Conservation (phyloP, 2,797 vertebrate species). For the Sarcophilus harrisii region DNA sequence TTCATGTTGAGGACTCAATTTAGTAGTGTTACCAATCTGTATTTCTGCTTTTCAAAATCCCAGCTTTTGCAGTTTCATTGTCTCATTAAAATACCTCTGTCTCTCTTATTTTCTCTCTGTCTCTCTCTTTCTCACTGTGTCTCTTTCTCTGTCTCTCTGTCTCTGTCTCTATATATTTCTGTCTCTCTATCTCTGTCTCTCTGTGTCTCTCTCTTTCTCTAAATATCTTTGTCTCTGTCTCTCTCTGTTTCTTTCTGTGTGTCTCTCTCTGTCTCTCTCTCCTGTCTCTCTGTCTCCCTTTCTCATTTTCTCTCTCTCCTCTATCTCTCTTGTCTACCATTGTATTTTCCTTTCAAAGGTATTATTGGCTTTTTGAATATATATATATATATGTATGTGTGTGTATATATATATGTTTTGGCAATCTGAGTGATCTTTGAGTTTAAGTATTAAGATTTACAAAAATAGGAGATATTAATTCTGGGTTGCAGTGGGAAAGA, state of each 20-base stretch:
- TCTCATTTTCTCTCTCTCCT: too few relatives aligned
- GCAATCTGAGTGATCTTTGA: background rate
- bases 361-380: constrained; percentile 25
- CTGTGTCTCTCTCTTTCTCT: too few relatives aligned
- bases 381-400: too few relatives aligned
- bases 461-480: background rate
- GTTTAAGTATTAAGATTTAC: constrained; percentile 38
- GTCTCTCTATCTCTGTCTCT: too few relatives aligned
- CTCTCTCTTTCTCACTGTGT: too few relatives aligned
- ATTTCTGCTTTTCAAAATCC: constrained; percentile 2
- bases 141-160: too few relatives aligned
- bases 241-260: too few relatives aligned
- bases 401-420: constrained; percentile 43
- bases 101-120: background rate
- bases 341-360: background rate
- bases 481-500: background rate
- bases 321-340: too few relatives aligned
- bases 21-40: background rate
- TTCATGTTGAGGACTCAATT: background rate
- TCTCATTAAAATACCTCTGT: background rate
- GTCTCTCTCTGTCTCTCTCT: background rate
- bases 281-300: too few relatives aligned
- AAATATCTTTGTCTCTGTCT: too few relatives aligned
- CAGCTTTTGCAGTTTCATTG: background rate
- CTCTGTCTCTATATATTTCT: too few relatives aligned